Evolutionary conservation across 2,113 vertebrate genomes (phyloP), one percentile per base, ranked within the genome.

Genomic region (Clinocottus analis): DNA sequence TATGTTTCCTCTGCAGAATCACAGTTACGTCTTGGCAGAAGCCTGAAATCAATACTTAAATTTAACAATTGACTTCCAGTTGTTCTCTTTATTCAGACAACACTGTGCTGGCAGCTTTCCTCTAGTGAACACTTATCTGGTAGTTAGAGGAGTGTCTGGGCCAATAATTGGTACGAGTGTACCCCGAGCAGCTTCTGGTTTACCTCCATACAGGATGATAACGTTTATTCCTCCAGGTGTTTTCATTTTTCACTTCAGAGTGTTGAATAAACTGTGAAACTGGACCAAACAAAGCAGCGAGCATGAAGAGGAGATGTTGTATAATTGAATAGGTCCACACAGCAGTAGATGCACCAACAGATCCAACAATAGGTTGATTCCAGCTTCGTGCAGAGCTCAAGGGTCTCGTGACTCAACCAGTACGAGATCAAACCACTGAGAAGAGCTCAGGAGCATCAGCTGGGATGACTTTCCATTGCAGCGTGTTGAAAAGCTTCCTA

Each of bases 381-480:
- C 41, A 66, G 33, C 5, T 33, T 23, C 17, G 25, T 31, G 35
- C 58, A 62, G 21, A 60, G 21, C 43, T 61, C 2, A 33, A 64
- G 7, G 37, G 31, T 33, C 17, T 23, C 33, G 7, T 65, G 25
- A 43, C 49, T 65, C 35, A 23, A 11, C 4, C 0, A 14, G 3
- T 19, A n/a, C 47, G 7, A 53, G 27, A 45, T 67, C 12, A 70
- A 56, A 55, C 49, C 37, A 16, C 66, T 78, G 41, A 77, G 31
- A 56, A 65, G 67, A 1, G n/a, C 2, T 16, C 61, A 8, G 47
- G 7, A 49, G 19, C 6, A 65, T 65, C 47, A 66, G 39, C 64
- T 69, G 23, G 8, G 68, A 43, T 29, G 21, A 11, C 27, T 67
- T 67, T 75, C 55, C 49, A 37, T 21, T 60, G 63, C 29, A 70